Conservation (phyloP, 2,797 vertebrate species). For the Peromyscus nudipes region DNA sequence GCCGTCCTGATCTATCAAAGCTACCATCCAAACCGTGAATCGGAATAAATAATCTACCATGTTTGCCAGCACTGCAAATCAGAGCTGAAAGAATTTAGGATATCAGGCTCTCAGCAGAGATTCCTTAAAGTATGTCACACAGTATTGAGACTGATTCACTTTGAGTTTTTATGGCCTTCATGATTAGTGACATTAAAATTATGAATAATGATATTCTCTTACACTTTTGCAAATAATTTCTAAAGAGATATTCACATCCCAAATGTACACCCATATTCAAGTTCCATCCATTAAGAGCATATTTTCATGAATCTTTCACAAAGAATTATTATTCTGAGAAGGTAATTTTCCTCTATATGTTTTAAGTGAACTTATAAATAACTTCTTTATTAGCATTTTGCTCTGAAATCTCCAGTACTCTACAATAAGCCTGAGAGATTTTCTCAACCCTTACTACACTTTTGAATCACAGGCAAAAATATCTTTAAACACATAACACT, state of each 20-base stretch:
- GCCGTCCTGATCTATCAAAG: background rate
- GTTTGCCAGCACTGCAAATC: background rate
- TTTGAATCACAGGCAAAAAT: constrained; percentile 23
- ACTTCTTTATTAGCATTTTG: background rate
- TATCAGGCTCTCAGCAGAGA: background rate
- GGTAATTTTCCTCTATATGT: background rate
- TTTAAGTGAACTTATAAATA: background rate
- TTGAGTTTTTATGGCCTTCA: background rate
- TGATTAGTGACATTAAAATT: background rate
- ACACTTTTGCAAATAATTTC: constrained; percentile 28
- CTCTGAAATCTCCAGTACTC: background rate
- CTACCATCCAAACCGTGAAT: background rate
- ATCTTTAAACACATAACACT: background rate
- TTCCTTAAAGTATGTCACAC: background rate
- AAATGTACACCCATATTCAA: background rate
- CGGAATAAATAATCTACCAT: background rate
- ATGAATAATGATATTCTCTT: constrained; percentile 19
- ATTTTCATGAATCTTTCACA: background rate
- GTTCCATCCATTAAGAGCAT: background rate
- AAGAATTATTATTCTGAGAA: background rate
- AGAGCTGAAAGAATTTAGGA: background rate
- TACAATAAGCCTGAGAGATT: background rate
- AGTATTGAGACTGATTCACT: background rate
- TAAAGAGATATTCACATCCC: constrained; percentile 6
- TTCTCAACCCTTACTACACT: background rate